Base-by-base conservation (phyloP, 2,797 vertebrate genomes). In the Sebastes nivosus region DNA sequence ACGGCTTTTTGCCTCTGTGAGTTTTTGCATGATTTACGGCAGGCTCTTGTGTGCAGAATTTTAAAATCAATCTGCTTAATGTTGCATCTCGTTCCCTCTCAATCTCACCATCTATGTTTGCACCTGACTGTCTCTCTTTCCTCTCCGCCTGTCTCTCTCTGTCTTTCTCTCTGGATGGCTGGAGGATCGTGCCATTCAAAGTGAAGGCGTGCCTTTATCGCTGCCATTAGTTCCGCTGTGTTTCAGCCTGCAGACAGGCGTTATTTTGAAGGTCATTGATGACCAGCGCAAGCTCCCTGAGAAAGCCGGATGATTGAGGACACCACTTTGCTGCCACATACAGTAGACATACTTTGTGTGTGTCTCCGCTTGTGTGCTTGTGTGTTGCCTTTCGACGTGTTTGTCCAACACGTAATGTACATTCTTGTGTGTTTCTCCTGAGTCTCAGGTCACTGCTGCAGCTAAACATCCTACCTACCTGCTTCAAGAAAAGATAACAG, bases 51-150 rank as follows among this genome's bases (percentile, higher is more conserved):
- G 88, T 81, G 84, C 60, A 64, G 92, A 92, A 93, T 91, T 87
- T 90, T 84, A 81, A 92, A 93, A 93, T 95, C 90, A 94, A 92
- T 95, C 92, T 92, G 93, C 85, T 93, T 95, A 95, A 95, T 95
- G 93, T 95, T 94, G 90, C 92, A 88, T 93, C 88, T 86, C 80
- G 38, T 88, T 88, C 89, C 79, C 81, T 88, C 87, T 89, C 82
- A 80, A 79, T 90, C 87, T 82, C 79, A 3, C 67, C 67, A 69
- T 87, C 83, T 78, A 61, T 74, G 67, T 80, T 70, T 84, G 72
- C 78, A 69, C 59, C 71, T 75, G 65, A 16, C 65, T 66, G 16
- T 61, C 67, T 77, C 38, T 74, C 77, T 52, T 27, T 63, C 63
- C 71, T 32, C 32, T 52, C 36, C 25, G 60, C 81, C 78, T 77